Evolutionary conservation across 2,113 vertebrate genomes (phyloP).

Genomic region (Chloropsis hardwickii): DNA sequence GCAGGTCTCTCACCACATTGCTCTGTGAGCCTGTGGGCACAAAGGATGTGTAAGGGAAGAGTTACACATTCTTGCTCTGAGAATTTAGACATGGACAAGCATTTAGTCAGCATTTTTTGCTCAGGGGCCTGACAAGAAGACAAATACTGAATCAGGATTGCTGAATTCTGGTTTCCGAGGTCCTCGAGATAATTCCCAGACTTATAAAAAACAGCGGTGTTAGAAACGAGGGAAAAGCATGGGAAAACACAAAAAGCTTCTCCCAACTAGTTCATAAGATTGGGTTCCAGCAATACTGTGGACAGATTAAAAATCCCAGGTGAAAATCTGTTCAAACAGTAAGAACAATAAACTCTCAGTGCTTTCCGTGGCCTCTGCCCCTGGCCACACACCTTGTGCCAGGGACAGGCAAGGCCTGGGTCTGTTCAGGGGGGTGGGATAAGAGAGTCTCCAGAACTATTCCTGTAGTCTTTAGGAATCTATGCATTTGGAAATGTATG

Average conservation of each 20-base stretch:
- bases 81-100: neutral
- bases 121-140: neutral
- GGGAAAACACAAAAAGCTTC: neutral
- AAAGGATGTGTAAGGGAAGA: neutral
- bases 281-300: neutral
- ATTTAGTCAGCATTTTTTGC: neutral
- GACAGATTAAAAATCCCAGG: accelerated
- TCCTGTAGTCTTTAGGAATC: neutral
- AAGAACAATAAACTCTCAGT: neutral
- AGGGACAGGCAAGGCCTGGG: neutral
- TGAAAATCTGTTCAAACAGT: neutral
- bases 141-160: neutral
- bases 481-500: slow-evolving; percentile 19
- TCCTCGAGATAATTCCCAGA: neutral
- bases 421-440: neutral
- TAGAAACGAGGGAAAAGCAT: neutral
- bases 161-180: neutral
- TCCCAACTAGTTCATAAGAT: neutral
- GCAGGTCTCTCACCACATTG: neutral
- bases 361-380: accelerated
- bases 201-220: neutral
- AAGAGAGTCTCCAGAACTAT: neutral
- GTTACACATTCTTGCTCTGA: neutral
- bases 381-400: accelerated
- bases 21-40: neutral